These are phyloP conservation scores for Sebastiscus tertius DNA, from an alignment of 2,797 vertebrate genomes.

Conservation along the genomic window DNA sequence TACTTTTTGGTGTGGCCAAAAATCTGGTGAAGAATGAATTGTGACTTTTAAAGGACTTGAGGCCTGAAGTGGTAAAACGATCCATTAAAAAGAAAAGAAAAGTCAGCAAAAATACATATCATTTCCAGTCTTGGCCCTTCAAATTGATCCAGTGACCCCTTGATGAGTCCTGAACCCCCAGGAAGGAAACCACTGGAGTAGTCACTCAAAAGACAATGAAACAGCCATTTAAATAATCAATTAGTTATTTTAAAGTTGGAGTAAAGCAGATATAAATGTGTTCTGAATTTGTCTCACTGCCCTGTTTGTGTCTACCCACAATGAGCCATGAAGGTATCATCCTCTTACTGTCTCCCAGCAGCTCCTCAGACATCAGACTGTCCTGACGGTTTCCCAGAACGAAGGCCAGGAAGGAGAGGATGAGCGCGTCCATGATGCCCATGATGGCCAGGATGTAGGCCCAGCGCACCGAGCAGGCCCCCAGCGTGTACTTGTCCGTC, in stretches of 20 bases:
- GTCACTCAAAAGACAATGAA: too few relatives aligned
- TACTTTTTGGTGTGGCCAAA: background rate
- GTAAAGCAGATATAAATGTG: too few relatives aligned
- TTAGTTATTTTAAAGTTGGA: too few relatives aligned
- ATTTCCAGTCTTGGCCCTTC: too few relatives aligned
- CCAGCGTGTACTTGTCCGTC: constrained; percentile 98
- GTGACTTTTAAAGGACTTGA: background rate
- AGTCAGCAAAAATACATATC: too few relatives aligned
- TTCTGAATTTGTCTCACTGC: too few relatives aligned
- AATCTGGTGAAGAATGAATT: background rate
- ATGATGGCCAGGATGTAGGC: constrained; percentile 99
- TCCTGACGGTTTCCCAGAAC: constrained; percentile 98
- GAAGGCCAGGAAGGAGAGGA: constrained; percentile 97
- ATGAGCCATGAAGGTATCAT: background rate
- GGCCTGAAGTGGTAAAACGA: rapidly evolving
- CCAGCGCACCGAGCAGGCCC: constrained; percentile 98
- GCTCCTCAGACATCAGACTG: constrained; percentile 95
- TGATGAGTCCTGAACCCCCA: too few relatives aligned
- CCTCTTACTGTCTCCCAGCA: constrained; percentile 95
- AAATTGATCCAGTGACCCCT: too few relatives aligned
- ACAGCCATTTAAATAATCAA: too few relatives aligned
- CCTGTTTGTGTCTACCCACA: background rate
- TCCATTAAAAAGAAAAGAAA: too few relatives aligned
- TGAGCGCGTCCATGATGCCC: constrained; percentile 97
- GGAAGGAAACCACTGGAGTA: too few relatives aligned